A percentile compares a stretch with the other conserved stretches of the same genome.
phyloP scores from a whole-genome alignment of 2,888 invertebrate genomes.

The Cepaea hortensis region DNA sequence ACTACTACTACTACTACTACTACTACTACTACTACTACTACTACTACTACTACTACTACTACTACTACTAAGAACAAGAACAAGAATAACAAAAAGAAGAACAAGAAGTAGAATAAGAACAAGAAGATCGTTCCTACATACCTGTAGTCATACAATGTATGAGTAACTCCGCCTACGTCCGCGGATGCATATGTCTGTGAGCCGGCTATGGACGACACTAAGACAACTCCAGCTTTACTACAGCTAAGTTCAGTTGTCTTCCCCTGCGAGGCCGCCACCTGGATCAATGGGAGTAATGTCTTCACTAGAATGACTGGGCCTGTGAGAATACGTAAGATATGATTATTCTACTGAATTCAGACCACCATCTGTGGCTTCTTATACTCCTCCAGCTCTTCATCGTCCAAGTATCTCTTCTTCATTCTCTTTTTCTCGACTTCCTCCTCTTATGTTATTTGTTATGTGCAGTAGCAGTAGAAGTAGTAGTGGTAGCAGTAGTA shows the following conservation, averaged over 20 bases:
- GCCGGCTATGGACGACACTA: constrained; percentile 30
- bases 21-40: no score
- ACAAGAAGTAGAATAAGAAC: neutral
- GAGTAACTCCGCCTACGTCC: neutral
- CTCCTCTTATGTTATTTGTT: no score
- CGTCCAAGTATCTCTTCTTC: no score
- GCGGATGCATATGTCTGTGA: neutral
- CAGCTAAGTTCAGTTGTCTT: constrained; percentile 22
- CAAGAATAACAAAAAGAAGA: no score
- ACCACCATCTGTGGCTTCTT: no score
- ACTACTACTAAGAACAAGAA: no score
- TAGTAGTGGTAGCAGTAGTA: constrained; percentile 25
- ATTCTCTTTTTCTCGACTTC: no score
- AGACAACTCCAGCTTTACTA: constrained; percentile 46
- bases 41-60: no score
- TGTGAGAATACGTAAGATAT: neutral
- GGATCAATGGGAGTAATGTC: constrained; percentile 49
- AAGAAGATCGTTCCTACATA: neutral
- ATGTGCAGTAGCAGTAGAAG: neutral
- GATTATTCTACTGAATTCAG: no score
- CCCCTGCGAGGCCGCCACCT: constrained; percentile 42
- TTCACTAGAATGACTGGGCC: constrained; percentile 46
- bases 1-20: no score
- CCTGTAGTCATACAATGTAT: constrained; percentile 15
- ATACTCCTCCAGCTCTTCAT: no score